A percentile compares a stretch with the other conserved stretches of the same genome.
Conservation (phyloP, 2,888 invertebrate species). For the Nezara viridula region DNA sequence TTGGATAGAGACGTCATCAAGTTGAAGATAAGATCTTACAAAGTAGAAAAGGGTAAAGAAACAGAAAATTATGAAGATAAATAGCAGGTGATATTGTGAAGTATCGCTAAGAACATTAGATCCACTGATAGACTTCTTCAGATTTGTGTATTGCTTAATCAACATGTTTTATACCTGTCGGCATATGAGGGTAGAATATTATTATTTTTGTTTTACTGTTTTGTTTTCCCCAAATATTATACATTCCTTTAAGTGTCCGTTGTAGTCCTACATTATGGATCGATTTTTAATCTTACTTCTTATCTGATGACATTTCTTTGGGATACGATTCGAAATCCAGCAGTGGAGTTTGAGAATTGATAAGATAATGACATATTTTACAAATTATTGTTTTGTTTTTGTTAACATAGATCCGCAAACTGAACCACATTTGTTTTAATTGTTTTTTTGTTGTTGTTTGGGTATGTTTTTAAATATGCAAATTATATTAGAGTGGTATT, state of each 20-base stretch:
- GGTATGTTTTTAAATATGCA: too few species aligned
- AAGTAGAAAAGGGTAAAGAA: not conserved
- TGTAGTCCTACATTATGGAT: not conserved
- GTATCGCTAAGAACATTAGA: constrained; percentile 1
- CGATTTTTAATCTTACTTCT: not conserved
- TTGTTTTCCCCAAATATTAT: not conserved
- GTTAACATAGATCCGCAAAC: too few species aligned
- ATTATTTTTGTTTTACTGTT: not conserved
- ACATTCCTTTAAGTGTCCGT: not conserved
- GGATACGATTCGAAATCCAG: not conserved
- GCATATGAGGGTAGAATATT: not conserved
- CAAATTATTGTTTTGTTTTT: not conserved
- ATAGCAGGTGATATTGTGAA: not conserved
- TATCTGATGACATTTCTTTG: not conserved
- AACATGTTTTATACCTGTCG: not conserved
- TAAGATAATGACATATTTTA: too few species aligned
- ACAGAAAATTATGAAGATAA: constrained; percentile 44
- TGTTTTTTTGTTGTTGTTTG: too few species aligned
- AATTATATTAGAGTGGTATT: too few species aligned
- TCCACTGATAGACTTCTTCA: constrained; percentile 4
- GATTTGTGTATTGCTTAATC: constrained; percentile 2
- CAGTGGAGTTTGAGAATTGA: too few species aligned
- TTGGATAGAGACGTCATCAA: constrained; percentile 13
- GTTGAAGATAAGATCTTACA: not conserved
- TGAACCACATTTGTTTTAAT: too few species aligned